Evolutionary conservation across 1,140 invertebrate genomes (phyloP).

Genomic region (Halictus rubicundus): DNA sequence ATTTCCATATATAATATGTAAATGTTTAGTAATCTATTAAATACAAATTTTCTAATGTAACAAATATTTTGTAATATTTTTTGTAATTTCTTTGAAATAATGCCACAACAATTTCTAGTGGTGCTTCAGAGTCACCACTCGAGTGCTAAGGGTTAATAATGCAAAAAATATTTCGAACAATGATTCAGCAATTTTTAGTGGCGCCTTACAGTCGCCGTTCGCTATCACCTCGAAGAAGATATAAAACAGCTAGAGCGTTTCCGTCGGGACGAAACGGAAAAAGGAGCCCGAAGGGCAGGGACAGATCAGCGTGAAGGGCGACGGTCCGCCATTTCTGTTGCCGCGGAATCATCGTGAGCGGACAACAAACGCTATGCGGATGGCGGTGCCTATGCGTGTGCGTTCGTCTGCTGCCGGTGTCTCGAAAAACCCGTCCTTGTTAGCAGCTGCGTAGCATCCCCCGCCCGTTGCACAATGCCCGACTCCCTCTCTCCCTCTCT

Average conservation of each 20-base stretch:
- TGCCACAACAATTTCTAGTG: too few relatives aligned
- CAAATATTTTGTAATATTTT: too few relatives aligned
- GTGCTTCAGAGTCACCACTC: too few relatives aligned
- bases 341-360: constrained; percentile 52
- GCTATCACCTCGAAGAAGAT: too few relatives aligned
- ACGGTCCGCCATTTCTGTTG: constrained; percentile 70
- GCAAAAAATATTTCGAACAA: too few relatives aligned
- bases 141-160: too few relatives aligned
- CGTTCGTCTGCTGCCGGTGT: constrained; percentile 37
- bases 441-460: constrained; percentile 79
- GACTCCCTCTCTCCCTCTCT: constrained; percentile 68
- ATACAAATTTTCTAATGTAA: too few relatives aligned
- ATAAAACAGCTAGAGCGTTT: constrained; percentile 14
- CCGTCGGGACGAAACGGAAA: constrained; percentile 38
- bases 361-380: background rate
- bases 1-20: too few relatives aligned
- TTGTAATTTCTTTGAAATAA: too few relatives aligned
- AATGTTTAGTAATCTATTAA: too few relatives aligned
- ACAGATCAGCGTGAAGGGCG: constrained; percentile 64
- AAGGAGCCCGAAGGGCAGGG: constrained; percentile 21
- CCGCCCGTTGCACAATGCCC: constrained; percentile 77
- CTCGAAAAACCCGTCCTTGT: constrained; percentile 75
- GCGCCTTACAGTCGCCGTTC: too few relatives aligned
- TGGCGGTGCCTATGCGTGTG: constrained; percentile 3
- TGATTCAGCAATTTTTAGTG: too few relatives aligned